Conservation (phyloP, 1,140 invertebrate species). For the Neodiprion pinetum region DNA sequence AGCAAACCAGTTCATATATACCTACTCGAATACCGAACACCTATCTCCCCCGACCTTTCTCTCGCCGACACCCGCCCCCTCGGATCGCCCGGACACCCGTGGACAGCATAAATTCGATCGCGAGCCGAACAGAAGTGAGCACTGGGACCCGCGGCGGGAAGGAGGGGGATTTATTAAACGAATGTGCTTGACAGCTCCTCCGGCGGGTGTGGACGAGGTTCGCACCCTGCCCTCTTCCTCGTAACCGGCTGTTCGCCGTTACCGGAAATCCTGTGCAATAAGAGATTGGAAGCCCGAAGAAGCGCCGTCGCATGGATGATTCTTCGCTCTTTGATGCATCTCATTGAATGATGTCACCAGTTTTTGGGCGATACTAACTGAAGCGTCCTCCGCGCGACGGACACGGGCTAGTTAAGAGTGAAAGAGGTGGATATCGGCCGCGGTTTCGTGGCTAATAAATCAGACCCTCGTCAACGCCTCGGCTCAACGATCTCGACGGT, state of each 20-base stretch:
- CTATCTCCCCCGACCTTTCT: not conserved
- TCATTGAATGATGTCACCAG: no score
- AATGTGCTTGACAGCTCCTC: not conserved
- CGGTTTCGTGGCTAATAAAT: not conserved
- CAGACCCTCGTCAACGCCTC: conserved; percentile 6
- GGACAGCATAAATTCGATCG: conserved; percentile 7
- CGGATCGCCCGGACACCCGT: not conserved
- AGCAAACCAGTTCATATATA: not conserved
- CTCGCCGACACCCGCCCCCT: not conserved
- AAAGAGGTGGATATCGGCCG: not conserved
- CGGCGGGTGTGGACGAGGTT: no score
- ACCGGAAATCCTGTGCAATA: no score
- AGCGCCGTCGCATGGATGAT: no score
- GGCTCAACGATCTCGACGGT: not conserved
- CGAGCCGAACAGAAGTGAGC: conserved; percentile 6
- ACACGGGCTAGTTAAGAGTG: no score
- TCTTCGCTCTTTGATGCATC: no score
- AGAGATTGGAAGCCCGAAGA: no score
- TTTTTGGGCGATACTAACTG: no score
- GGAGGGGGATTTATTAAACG: conserved; percentile 5
- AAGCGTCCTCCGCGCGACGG: no score
- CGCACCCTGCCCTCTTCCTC: no score
- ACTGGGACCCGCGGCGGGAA: not conserved
- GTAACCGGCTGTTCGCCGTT: no score
- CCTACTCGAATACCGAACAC: not conserved